Evolutionary conservation across 2,113 vertebrate genomes (phyloP), one percentile per base, ranked within the genome.

Genomic region (Sebastes schlegelii): DNA sequence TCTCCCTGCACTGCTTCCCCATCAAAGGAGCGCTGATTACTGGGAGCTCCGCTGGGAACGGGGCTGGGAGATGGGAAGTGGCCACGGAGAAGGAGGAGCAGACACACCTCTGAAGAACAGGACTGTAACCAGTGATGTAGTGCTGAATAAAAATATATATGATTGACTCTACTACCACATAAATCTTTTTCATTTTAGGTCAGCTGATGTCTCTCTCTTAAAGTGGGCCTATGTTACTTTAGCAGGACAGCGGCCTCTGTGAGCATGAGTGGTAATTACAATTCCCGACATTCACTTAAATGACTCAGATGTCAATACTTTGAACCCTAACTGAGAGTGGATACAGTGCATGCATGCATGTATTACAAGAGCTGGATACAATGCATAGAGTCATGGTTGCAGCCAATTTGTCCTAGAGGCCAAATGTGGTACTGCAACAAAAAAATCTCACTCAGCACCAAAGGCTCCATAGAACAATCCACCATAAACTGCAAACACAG

Each of bases 11-110:
- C 84, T 87, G 86, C 86, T 86, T 88, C 89, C 86, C 79, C 89
- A 91, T 93, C 91, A 94, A 91, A 94, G 88, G 81, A 90, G 76
- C 54, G 17, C 90, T 93, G 91, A 93, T 93, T 94, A 89, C 91
- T 89, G 84, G 86, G 82, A 84, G 77, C 80, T 91, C 87, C 55
- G 11, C 80, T 89, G 92, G 90, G 91, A 93, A 82, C 52, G 11
- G 42, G 66, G 51, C 58, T 40, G 77, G 67, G 66, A 89, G 87
- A 91, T 89, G 86, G 85, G 88, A 92, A 88, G 77, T 88, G 68
- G 82, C 78, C 62, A 74, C 64, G 80, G 76, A 69, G 8, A 74
- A 86, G 72, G 80, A 58, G 54, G 89, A 84, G 68, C 11, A 58
- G 16, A 74, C 16, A 80, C 60, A 1, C 69, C 79, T 84, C 70